Conservation (phyloP, 2,113 vertebrate genomes). For the Phrynocephalus versicolor region DNA sequence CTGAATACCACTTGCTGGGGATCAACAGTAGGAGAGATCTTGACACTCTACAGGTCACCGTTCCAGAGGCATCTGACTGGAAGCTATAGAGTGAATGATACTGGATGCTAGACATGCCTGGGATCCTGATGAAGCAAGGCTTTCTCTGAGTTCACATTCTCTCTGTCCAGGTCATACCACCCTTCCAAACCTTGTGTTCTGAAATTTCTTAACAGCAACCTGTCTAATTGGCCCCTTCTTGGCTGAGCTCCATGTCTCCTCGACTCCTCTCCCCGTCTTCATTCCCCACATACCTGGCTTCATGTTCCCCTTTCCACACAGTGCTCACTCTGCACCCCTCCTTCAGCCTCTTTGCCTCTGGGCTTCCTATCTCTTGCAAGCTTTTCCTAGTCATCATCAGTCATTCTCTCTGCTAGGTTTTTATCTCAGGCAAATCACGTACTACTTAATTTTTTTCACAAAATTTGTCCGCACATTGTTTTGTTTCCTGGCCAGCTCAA, state of each 20-base stretch:
- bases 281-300: background rate
- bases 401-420: background rate
- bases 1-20: background rate
- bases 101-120: background rate
- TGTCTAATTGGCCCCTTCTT: background rate
- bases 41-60: background rate
- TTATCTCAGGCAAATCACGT: background rate
- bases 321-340: background rate
- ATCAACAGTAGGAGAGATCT: background rate
- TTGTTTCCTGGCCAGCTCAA: background rate
- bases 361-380: background rate
- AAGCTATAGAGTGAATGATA: too few species aligned
- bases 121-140: background rate
- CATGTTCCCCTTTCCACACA: background rate
- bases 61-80: background rate
- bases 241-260: background rate
- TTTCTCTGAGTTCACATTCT: background rate
- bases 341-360: background rate
- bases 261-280: background rate
- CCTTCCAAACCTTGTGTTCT: background rate
- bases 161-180: background rate
- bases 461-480: background rate
- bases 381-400: background rate
- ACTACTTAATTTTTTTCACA: background rate
- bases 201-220: background rate